These are phyloP conservation scores for Tapirus terrestris DNA, from an alignment of 2,113 vertebrate genomes.

Conservation along the genomic window DNA sequence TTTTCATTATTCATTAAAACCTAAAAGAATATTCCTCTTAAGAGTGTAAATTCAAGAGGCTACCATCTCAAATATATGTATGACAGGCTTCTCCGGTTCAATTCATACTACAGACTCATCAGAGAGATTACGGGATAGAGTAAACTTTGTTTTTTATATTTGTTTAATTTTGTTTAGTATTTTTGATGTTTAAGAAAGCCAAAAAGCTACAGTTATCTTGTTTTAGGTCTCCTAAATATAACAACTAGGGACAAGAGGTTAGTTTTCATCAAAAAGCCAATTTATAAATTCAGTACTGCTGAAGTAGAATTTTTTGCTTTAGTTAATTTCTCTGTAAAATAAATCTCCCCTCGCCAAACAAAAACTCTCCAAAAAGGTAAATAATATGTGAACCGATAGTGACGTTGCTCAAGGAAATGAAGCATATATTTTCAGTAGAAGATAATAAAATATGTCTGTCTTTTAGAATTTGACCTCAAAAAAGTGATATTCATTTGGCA, in stretches of 20 bases:
- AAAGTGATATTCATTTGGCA: conserved; percentile 78
- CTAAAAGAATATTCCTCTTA: conserved; percentile 50
- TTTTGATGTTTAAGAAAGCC: conserved; percentile 48
- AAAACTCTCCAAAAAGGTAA: background rate
- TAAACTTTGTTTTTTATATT: background rate
- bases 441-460: conserved; percentile 69
- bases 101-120: conserved; percentile 11
- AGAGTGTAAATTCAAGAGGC: background rate
- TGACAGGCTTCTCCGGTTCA: background rate
- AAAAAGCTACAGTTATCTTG: conserved; percentile 50
- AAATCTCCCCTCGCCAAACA: conserved; percentile 57
- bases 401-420: conserved; percentile 50
- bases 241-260: conserved; percentile 60
- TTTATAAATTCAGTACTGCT: conserved; percentile 46
- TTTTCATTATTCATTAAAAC: conserved; percentile 70
- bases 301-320: conserved; percentile 62
- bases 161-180: background rate
- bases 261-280: conserved; percentile 61
- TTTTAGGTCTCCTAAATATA: conserved; percentile 32
- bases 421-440: conserved; percentile 59
- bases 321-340: conserved; percentile 64
- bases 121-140: background rate
- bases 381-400: conserved; percentile 62
- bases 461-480: conserved; percentile 81
- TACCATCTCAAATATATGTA: background rate